Percentiles rank a stretch among this genome's conserved stretches.
These are phyloP conservation scores for Mandrillus leucophaeus DNA, from an alignment of 2,113 vertebrate species.

Conservation along the genomic window DNA sequence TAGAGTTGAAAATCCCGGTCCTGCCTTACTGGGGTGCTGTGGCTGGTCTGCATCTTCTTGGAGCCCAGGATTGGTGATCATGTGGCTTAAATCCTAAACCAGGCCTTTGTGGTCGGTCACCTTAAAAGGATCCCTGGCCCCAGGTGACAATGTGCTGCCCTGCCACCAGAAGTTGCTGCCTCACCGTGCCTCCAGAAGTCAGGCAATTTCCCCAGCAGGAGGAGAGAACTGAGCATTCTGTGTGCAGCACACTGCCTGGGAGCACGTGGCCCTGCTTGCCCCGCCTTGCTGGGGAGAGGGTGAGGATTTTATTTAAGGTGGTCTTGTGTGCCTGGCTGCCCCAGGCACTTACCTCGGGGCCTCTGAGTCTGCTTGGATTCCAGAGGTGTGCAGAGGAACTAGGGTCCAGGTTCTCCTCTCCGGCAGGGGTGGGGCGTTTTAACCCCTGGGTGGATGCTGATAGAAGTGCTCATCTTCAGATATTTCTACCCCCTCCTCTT, in stretches of 20 bases:
- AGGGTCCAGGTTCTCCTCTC: background rate
- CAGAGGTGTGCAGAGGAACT: background rate
- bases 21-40: background rate
- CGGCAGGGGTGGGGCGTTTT: background rate
- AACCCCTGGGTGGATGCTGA: background rate
- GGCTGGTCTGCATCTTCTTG: background rate
- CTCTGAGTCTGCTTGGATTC: background rate
- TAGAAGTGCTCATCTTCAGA: too few species aligned
- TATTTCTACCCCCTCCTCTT: background rate
- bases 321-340: background rate
- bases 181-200: background rate
- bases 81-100: background rate
- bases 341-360: background rate
- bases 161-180: background rate
- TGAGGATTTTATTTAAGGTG: slow-evolving; percentile 28
- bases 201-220: background rate
- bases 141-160: background rate
- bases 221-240: background rate
- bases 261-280: background rate
- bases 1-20: background rate
- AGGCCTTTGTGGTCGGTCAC: background rate
- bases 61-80: background rate
- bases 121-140: background rate
- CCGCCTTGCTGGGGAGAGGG: background rate
- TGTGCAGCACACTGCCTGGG: background rate